These are phyloP conservation scores for Torymus texanus DNA, from an alignment of 2,888 invertebrate genomes.

Conservation along the genomic window DNA sequence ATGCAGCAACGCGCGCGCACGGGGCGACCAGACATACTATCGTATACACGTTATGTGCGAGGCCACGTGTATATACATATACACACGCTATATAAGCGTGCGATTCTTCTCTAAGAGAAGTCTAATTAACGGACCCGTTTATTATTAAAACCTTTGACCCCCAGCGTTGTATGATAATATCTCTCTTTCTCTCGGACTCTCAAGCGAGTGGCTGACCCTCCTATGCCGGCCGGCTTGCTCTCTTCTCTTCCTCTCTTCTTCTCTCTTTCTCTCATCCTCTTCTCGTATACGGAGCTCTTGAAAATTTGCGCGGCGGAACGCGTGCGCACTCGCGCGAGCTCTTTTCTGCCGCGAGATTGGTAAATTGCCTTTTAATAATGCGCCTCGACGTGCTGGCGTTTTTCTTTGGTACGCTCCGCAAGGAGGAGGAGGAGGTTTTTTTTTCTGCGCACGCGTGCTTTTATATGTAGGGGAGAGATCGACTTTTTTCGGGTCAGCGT, in stretches of 20 bases:
- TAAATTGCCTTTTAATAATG: constrained; percentile 58
- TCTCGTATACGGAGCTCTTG: constrained; percentile 28
- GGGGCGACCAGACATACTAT: neutral
- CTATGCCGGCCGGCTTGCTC: constrained; percentile 1
- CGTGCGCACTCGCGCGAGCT: constrained; percentile 28
- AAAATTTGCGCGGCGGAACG: constrained; percentile 50
- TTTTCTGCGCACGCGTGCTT: neutral
- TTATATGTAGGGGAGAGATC: neutral
- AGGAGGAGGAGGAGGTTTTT: neutral
- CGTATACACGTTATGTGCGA: neutral
- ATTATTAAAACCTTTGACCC: constrained; percentile 57
- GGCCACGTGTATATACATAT: constrained; percentile 5
- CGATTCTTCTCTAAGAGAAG: constrained; percentile 54
- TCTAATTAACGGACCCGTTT: constrained; percentile 56
- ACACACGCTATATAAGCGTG: constrained; percentile 39
- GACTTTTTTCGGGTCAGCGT: neutral
- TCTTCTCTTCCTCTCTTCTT: constrained; percentile 7
- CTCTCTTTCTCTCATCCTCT: constrained; percentile 14
- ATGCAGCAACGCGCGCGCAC: neutral
- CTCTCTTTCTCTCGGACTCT: constrained; percentile 50
- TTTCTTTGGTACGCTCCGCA: constrained; percentile 41
- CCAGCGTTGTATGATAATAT: constrained; percentile 55
- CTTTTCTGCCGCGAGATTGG: constrained; percentile 52
- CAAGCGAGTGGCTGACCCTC: constrained; percentile 39
- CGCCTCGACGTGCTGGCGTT: constrained; percentile 52